Base-by-base conservation (phyloP, 1,140 invertebrate species). In the Aphelinus atriplicis region DNA sequence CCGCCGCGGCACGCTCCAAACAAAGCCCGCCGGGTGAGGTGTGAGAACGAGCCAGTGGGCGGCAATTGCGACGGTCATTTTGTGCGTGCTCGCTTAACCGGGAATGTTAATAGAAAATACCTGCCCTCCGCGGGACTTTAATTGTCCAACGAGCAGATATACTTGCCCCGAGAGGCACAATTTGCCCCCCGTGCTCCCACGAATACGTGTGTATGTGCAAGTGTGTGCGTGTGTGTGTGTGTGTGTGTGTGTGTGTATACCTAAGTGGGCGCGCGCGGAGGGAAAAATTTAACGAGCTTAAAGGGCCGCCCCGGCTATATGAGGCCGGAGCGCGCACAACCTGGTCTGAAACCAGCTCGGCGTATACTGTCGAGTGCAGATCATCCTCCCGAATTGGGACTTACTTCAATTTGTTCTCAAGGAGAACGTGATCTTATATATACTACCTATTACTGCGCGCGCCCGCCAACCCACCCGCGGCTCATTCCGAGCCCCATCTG, bases 51-150 rank as follows among this genome's bases (percentile, higher is more conserved):
- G 48, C 9, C 3, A 47, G 51, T 4, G 4, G 74, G 70, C 80
- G 79, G 76, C 79, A 78, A 83, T 81, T 79, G 80, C 79, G 79
- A 77, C 81, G 83, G 82, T 85, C 82, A 85, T 85, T 84, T 84
- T 80, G 78, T 79, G 78, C 79, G 78, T 71, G 81, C 75, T 80
- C 79, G 84, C 81, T 85, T 85, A 84, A 82, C 83, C 80, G 83
- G 81, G 84, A 84, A 86, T 86, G 83, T 85, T 86, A 84, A 85
- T 86, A 84, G 85, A 85, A 86, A 86, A 86, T 86, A 80, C 82
- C 84, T 83, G 78, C 51, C 9, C 26, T 26, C 26, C 26, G 26
- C 26, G 26, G 26, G 26, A 26, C 26, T 26, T 26, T 26, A 26
- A 26, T 26, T 26, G 26, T 26, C 26, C 26, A 26, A 26, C 26